Evolutionary conservation across 2,797 vertebrate species (phyloP).

Genomic region (Oreortyx pictus): DNA sequence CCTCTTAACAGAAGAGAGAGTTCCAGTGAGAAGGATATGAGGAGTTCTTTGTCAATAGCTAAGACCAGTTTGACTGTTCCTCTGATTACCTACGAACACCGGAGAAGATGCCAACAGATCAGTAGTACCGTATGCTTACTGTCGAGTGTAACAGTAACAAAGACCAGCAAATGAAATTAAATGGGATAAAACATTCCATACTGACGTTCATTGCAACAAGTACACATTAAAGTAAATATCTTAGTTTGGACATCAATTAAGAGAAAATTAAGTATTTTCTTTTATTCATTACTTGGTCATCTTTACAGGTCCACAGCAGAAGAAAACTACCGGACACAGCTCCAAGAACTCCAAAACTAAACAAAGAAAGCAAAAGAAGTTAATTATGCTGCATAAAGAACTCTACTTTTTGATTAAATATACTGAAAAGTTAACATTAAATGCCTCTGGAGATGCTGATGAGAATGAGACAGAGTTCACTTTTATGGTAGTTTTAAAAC

Average conservation of each 20-base stretch:
- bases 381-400: constrained; percentile 62
- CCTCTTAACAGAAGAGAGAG: neutral
- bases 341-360: constrained; percentile 17
- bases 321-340: neutral
- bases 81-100: neutral
- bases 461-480: constrained; percentile 42
- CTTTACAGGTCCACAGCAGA: constrained; percentile 18
- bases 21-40: neutral
- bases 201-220: neutral
- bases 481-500: constrained; percentile 58
- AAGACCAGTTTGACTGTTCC: neutral
- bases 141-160: neutral
- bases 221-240: neutral
- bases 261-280: neutral
- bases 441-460: constrained; percentile 50
- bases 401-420: constrained; percentile 50
- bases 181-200: neutral
- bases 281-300: constrained; percentile 22
- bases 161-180: neutral
- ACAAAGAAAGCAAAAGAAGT: constrained; percentile 63
- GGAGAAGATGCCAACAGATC: neutral
- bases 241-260: neutral
- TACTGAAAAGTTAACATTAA: constrained; percentile 39
- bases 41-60: neutral
- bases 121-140: neutral